These are phyloP conservation scores for Brachycybe producta DNA, from an alignment of 2,888 invertebrate genomes.

Conservation along the genomic window DNA sequence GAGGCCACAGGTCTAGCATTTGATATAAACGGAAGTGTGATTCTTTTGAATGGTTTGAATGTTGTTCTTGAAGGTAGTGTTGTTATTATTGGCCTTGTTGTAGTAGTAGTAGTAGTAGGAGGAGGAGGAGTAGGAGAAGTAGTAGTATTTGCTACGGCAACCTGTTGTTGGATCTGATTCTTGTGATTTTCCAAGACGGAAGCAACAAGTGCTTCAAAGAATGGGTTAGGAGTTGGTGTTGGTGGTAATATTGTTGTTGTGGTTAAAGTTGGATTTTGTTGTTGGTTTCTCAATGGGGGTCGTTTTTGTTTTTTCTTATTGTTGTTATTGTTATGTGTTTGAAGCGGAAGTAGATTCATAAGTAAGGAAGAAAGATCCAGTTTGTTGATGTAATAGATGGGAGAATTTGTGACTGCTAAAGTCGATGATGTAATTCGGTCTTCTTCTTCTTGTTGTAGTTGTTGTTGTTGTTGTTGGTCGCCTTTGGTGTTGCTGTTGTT, in stretches of 20 bases:
- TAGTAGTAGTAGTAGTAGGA: background rate
- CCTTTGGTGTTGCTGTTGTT: no score
- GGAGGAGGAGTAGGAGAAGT: background rate
- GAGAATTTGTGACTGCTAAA: slow-evolving; percentile 15
- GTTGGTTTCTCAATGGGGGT: background rate
- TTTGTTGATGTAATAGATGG: slow-evolving; percentile 14
- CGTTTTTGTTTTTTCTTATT: background rate
- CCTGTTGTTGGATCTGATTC: no score
- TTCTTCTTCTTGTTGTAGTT: no score
- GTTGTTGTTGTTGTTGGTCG: no score
- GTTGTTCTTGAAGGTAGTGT: background rate
- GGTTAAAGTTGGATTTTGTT: background rate
- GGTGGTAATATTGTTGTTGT: no score
- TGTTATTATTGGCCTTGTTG: background rate
- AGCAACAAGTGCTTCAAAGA: no score
- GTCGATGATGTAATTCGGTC: no score
- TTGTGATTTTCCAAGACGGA: no score
- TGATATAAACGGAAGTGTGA: slow-evolving; percentile 13
- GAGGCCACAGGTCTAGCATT: slow-evolving; percentile 13
- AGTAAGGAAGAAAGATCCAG: slow-evolving; percentile 5
- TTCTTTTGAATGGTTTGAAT: background rate
- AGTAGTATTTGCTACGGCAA: background rate
- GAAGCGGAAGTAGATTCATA: background rate
- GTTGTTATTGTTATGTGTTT: no score
- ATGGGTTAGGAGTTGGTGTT: no score